Conservation (phyloP, 35 echinoderm and acorn worm species). For the Lytechinus pictus region DNA sequence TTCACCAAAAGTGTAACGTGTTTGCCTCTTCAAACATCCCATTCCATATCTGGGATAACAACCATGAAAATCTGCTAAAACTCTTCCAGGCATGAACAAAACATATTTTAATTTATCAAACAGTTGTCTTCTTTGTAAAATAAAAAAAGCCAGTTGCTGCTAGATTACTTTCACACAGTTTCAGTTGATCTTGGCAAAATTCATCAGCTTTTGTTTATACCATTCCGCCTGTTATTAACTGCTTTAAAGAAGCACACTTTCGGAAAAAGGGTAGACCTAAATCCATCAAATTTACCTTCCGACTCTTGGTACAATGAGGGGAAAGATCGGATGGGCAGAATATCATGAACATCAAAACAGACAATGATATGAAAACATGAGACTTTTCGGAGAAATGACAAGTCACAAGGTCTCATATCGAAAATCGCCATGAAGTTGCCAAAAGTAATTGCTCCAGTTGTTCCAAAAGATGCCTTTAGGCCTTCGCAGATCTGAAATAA, state of each 20-base stretch:
- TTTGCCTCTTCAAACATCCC: not conserved
- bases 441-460: not conserved
- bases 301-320: not conserved
- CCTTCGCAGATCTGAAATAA: not conserved
- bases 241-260: not conserved
- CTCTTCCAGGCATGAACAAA: not conserved
- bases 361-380: not conserved
- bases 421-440: not conserved
- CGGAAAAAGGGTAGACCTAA: not conserved
- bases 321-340: not conserved
- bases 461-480: not conserved
- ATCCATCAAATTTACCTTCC: not conserved
- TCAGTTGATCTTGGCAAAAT: not conserved
- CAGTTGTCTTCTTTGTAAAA: not conserved
- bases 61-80: not conserved
- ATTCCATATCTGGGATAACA: not conserved
- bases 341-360: not conserved
- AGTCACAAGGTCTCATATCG: not conserved
- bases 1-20: not conserved
- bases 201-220: not conserved
- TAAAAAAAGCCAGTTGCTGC: not conserved
- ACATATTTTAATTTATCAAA: not conserved
- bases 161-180: not conserved
- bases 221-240: not conserved
- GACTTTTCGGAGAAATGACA: slow-evolving; percentile 11